phyloP scores from a whole-genome alignment of 2,888 invertebrate genomes.

The Odontothrips loti region DNA sequence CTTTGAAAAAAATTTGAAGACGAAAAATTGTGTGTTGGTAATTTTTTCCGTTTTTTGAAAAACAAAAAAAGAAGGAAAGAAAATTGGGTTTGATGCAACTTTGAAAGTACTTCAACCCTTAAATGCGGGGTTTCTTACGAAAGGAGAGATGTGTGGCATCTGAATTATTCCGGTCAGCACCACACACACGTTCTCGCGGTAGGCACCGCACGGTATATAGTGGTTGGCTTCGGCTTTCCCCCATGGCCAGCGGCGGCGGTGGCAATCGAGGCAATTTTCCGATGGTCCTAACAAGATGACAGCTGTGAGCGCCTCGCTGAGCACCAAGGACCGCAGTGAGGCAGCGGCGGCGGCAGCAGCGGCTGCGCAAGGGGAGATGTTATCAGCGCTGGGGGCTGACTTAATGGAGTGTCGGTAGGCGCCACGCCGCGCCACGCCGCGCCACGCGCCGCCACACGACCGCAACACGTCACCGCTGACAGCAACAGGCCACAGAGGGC shows the following conservation, averaged over 20 bases:
- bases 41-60: no score
- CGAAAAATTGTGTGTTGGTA: no score
- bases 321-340: not conserved
- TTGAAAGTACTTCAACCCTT: no score
- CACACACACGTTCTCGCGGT: no score
- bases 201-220: no score
- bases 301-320: not conserved
- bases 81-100: no score
- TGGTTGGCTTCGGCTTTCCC: no score
- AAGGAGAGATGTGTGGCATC: no score
- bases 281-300: slow-evolving; percentile 7
- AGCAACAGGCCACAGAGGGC: not conserved
- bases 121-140: no score
- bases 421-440: not conserved
- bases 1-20: no score
- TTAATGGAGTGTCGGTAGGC: slow-evolving; percentile 17
- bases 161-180: no score
- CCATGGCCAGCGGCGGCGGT: not conserved
- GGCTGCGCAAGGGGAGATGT: not conserved
- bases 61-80: no score
- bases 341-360: not conserved
- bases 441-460: not conserved
- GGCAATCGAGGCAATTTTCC: slow-evolving; percentile 6
- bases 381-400: not conserved
- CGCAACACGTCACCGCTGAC: not conserved